These are phyloP conservation scores for Apodemus sylvaticus DNA, from an alignment of 2,113 vertebrate genomes.

Conservation along the genomic window DNA sequence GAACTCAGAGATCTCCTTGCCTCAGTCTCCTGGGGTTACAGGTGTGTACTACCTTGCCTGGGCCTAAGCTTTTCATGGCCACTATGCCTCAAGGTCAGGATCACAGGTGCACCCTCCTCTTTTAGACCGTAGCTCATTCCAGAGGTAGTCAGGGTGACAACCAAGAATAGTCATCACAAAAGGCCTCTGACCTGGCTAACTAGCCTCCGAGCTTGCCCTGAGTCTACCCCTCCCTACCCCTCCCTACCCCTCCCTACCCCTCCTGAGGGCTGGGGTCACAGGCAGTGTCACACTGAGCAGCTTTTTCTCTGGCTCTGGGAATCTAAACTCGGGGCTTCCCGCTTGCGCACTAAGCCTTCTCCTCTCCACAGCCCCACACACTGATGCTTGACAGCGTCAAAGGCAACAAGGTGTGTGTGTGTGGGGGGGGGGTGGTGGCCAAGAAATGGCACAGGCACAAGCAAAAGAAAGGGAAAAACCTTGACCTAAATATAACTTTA, in stretches of 20 bases:
- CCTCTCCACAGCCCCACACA: neutral
- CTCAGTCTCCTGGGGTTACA: too few species aligned
- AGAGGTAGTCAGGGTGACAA: too few species aligned
- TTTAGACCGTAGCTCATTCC: too few species aligned
- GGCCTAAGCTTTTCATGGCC: too few species aligned
- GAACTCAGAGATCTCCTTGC: too few species aligned
- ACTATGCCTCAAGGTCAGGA: too few species aligned
- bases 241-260: neutral
- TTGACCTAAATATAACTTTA: neutral
- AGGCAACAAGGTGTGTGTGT: too few species aligned
- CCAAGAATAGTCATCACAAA: too few species aligned
- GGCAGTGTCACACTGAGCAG: neutral
- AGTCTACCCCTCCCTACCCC: too few species aligned
- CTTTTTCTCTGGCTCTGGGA: neutral
- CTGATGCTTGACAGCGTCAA: neutral
- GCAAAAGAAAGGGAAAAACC: neutral
- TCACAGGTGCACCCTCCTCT: too few species aligned
- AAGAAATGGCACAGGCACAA: neutral
- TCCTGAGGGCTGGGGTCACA: neutral
- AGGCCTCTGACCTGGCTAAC: neutral
- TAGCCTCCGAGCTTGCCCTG: neutral
- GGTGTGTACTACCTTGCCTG: too few species aligned
- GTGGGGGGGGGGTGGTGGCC: neutral
- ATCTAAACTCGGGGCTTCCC: neutral
- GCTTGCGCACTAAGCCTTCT: neutral